Evolutionary conservation across 2,888 invertebrate genomes (phyloP).

Genomic region (Odontocerum albicorne): DNA sequence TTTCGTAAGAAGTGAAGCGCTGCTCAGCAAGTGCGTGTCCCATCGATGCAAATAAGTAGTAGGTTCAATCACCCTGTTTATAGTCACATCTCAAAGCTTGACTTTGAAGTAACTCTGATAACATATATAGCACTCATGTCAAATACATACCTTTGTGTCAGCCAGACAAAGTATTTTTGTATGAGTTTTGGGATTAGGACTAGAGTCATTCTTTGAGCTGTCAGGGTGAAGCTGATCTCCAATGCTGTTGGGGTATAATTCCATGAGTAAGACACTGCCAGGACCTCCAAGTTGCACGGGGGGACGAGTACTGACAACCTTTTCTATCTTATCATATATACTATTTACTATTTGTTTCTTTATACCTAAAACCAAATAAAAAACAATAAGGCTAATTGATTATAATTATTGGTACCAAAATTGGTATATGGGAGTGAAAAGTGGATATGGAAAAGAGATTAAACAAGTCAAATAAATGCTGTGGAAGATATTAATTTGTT

Average conservation of each 20-base stretch:
- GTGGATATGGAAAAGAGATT: no score
- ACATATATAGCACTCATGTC: no score
- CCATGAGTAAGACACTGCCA: slow-evolving; percentile 62
- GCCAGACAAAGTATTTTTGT: slow-evolving; percentile 67
- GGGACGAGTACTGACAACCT: slow-evolving; percentile 51
- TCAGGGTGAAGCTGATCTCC: slow-evolving; percentile 56
- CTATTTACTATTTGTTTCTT: slow-evolving; percentile 58
- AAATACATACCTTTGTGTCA: slow-evolving; percentile 58
- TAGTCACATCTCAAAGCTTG: no score
- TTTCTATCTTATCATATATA: slow-evolving; percentile 60
- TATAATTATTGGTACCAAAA: no score
- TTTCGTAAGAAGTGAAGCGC: no score
- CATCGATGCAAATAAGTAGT: no score
- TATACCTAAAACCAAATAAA: slow-evolving; percentile 49
- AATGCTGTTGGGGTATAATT: slow-evolving; percentile 65
- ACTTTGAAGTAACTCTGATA: no score
- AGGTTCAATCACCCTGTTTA: no score
- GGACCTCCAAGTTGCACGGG: slow-evolving; percentile 60
- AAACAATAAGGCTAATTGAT: slow-evolving; percentile 5
- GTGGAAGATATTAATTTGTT: no score
- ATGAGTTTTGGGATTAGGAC: slow-evolving; percentile 55
- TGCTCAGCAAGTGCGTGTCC: no score
- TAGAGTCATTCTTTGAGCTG: slow-evolving; percentile 49
- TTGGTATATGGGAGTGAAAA: no score
- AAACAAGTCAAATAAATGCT: no score